Evolutionary conservation across 64 coral and sea anemone species (phyloP), one percentile per base, ranked within the genome.

Genomic region (Platygyra sinensis): DNA sequence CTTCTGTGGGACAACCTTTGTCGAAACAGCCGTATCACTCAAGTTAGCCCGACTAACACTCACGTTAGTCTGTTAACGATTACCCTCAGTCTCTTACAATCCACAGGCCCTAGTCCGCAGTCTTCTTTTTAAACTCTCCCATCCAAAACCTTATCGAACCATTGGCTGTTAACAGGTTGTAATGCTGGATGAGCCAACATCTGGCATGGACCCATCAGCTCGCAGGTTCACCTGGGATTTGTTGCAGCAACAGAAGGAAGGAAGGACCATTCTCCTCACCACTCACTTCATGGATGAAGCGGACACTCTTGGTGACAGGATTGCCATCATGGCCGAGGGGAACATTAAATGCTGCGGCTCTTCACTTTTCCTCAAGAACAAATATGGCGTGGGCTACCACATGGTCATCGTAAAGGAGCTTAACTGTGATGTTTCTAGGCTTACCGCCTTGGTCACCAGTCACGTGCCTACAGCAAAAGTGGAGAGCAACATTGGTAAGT

Each of bases 231-330:
- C 97, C 0, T 99, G 97, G 97, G 97, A 99, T 62, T 86, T 99
- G 16, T 79, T 99, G 8, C 97, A 99, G 62, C 91, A 93, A 12
- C 91, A 99, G 50, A 89, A 94, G 82, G 80, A 87, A 72, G 90
- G 89, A 33, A 86, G 97, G 54, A 99, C 97, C 12, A 99, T 99
- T 8, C 63, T 99, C 6, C 87, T 99, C 46, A 99, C 97, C 32
- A 99, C 97, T 1, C 97, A 99, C 73, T 99, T 95, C 73, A 99
- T 95, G 97, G 97, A 99, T 38, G 97, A 99, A 33, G 97, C 97
- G 14, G 97, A 99, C 55, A 72, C 95, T 6, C 89, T 99, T 27
- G 97, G 97, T 74, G 97, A 99, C 76, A 89, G 97, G 33, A 99
- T 99, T 14, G 97, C 97, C 12, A 99, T 99, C 73, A 99, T 99